These are phyloP conservation scores for Anticlea derivata DNA, from an alignment of 2,888 invertebrate species.

Conservation along the genomic window DNA sequence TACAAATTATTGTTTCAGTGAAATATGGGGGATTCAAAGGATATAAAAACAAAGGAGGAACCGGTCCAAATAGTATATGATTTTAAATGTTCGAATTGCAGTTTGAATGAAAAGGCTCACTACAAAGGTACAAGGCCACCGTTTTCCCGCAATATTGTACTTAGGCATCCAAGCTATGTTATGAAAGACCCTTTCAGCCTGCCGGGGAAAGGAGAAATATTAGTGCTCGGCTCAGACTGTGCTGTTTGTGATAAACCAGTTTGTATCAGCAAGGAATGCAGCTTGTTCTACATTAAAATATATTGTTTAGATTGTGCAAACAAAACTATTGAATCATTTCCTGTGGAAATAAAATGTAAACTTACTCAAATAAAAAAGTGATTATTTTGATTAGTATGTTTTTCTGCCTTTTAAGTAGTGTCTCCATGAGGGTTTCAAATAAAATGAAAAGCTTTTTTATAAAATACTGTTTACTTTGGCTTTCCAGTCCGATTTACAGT, in stretches of 20 bases:
- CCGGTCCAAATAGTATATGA: slow-evolving; percentile 53
- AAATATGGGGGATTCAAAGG: slow-evolving; percentile 56
- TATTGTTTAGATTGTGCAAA: slow-evolving; percentile 89
- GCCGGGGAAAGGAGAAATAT: slow-evolving; percentile 88
- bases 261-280: slow-evolving; percentile 90
- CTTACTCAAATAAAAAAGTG: slow-evolving; percentile 65
- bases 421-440: neutral
- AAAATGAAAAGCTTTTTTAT: slow-evolving; percentile 56
- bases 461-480: slow-evolving; percentile 84
- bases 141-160: slow-evolving; percentile 86
- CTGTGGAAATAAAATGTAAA: slow-evolving; percentile 87
- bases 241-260: slow-evolving; percentile 86
- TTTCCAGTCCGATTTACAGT: slow-evolving; percentile 82
- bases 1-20: slow-evolving; percentile 50
- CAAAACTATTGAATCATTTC: slow-evolving; percentile 85
- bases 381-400: neutral
- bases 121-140: slow-evolving; percentile 90
- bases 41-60: slow-evolving; percentile 51
- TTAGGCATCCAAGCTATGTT: slow-evolving; percentile 89
- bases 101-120: slow-evolving; percentile 87
- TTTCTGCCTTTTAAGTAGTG: neutral
- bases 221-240: slow-evolving; percentile 91
- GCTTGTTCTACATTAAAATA: slow-evolving; percentile 89
- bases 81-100: slow-evolving; percentile 87
- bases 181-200: slow-evolving; percentile 94